Evolutionary conservation across 2,113 vertebrate genomes (phyloP).

Genomic region (Phaethornis superciliosus): DNA sequence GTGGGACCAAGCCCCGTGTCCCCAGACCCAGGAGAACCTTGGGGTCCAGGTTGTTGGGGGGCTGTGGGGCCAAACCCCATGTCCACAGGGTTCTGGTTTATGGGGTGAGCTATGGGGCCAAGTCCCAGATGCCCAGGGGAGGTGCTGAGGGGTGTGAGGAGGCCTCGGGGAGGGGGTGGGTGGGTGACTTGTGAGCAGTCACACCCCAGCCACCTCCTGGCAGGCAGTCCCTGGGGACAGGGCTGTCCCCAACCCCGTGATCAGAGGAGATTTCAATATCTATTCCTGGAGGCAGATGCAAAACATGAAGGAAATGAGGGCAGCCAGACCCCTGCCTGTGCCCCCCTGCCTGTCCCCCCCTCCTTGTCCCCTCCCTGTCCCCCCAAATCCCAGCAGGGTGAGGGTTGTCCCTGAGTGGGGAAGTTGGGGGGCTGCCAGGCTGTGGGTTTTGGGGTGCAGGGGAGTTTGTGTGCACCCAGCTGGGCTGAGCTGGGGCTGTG

Average conservation of each 20-base stretch:
- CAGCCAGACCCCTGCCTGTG: neutral
- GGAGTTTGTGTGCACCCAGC: rapidly evolving
- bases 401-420: neutral
- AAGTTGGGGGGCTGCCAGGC: neutral
- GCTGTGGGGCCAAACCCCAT: too few species aligned
- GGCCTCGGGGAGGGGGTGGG: too few species aligned
- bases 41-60: too few species aligned
- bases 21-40: neutral
- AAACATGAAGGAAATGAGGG: neutral
- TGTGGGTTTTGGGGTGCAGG: rapidly evolving
- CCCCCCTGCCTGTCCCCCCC: neutral
- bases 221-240: neutral
- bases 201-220: neutral
- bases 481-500: neutral
- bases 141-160: too few species aligned
- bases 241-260: neutral
- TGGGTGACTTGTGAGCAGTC: neutral
- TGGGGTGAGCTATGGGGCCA: too few species aligned
- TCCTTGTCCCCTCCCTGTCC: too few species aligned
- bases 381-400: rapidly evolving
- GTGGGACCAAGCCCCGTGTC: too few species aligned
- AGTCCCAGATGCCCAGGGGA: too few species aligned
- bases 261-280: neutral
- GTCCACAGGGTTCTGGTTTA: too few species aligned
- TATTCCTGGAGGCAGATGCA: neutral